phyloP scores from a whole-genome alignment of 2,113 vertebrate species.

The Okapia johnstoni region DNA sequence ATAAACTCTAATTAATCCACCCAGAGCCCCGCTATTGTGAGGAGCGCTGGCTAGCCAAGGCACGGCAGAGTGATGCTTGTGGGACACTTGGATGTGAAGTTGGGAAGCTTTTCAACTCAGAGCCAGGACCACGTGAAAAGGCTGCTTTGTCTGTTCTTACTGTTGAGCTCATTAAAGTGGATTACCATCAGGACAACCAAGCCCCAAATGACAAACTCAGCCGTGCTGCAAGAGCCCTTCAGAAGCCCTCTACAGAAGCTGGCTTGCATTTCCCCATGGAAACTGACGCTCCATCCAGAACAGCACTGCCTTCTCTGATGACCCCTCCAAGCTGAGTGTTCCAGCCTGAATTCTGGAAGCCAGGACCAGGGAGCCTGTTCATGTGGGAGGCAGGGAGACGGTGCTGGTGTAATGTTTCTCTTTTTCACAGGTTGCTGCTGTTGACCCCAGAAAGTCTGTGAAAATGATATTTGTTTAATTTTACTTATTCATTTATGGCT shows the following conservation, averaged over 20 bases:
- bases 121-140: neutral
- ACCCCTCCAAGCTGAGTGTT: neutral
- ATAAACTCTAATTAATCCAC: neutral
- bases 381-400: neutral
- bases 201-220: neutral
- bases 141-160: neutral
- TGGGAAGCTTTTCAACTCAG: neutral
- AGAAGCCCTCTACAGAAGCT: neutral
- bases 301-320: neutral
- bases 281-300: neutral
- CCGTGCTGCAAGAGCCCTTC: neutral
- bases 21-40: neutral
- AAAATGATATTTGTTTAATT: neutral
- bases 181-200: neutral
- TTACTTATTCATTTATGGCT: neutral
- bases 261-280: neutral
- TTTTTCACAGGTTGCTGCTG: neutral
- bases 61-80: neutral
- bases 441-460: neutral
- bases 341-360: neutral
- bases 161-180: constrained; percentile 25
- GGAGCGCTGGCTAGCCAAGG: neutral
- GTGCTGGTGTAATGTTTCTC: neutral
- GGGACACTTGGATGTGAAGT: neutral
- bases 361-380: neutral